A percentile compares a stretch with the other conserved stretches of the same genome.
These are phyloP conservation scores for Netelia inedita DNA, from an alignment of 2,888 invertebrate species.

Conservation along the genomic window DNA sequence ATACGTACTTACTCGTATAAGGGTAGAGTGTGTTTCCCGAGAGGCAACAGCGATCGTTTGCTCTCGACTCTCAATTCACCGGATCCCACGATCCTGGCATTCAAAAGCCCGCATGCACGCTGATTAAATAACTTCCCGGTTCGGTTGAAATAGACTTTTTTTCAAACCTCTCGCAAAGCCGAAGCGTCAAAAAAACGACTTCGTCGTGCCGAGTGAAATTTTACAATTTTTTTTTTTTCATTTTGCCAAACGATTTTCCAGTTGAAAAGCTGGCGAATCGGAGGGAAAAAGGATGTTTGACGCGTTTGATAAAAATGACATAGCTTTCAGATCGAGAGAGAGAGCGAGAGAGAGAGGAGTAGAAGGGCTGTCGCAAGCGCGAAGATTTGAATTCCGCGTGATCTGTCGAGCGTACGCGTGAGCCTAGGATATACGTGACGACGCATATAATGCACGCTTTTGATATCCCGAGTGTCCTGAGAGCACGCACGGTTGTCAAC, in stretches of 20 bases:
- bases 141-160: slow-evolving; percentile 63
- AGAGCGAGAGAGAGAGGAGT: not conserved
- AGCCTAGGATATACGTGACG: slow-evolving; percentile 76
- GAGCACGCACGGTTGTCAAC: slow-evolving; percentile 76
- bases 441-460: slow-evolving; percentile 79
- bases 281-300: not conserved
- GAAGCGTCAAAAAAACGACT: not conserved
- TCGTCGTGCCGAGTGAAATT: not conserved
- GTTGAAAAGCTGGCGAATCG: not conserved
- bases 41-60: slow-evolving; percentile 21
- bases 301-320: not conserved
- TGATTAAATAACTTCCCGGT: slow-evolving; percentile 70
- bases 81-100: slow-evolving; percentile 67
- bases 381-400: slow-evolving; percentile 72
- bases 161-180: slow-evolving; percentile 4
- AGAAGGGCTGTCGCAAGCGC: slow-evolving; percentile 22
- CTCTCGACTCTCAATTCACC: slow-evolving; percentile 39
- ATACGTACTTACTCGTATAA: slow-evolving; percentile 17
- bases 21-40: slow-evolving; percentile 44
- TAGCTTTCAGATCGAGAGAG: not conserved
- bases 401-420: slow-evolving; percentile 75
- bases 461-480: slow-evolving; percentile 71
- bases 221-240: not conserved
- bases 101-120: slow-evolving; percentile 68
- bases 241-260: slow-evolving; percentile 3